Conservation (phyloP, 2,888 invertebrate species). For the Phengaris arion region DNA sequence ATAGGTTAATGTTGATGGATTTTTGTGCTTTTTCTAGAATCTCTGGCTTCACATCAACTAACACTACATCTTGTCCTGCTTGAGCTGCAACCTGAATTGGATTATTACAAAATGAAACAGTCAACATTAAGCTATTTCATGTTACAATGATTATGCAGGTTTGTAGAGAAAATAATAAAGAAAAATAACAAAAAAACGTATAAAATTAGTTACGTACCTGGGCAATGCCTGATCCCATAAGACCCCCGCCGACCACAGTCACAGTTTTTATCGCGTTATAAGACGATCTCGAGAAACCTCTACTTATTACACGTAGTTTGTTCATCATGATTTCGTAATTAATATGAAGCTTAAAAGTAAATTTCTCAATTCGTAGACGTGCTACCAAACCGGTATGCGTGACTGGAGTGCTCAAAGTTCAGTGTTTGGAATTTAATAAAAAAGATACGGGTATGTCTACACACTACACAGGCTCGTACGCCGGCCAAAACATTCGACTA, state of each 20-base stretch:
- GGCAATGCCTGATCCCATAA: constrained; percentile 95
- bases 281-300: constrained; percentile 64
- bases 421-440: background rate
- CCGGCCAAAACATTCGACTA: constrained; percentile 1
- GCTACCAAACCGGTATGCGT: background rate
- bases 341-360: background rate
- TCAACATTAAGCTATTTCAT: background rate
- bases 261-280: constrained; percentile 86
- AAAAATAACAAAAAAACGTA: background rate
- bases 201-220: constrained; percentile 79
- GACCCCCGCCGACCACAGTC: constrained; percentile 91
- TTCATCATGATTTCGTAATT: constrained; percentile 47
- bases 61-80: constrained; percentile 88
- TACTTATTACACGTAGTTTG: constrained; percentile 57
- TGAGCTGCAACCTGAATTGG: constrained; percentile 87
- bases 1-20: constrained; percentile 84
- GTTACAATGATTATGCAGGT: background rate
- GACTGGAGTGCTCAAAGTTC: constrained; percentile 19
- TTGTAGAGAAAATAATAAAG: background rate
- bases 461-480: background rate
- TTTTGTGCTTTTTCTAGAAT: constrained; percentile 85
- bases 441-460: background rate
- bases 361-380: background rate
- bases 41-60: constrained; percentile 87
- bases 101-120: background rate